These are phyloP conservation scores for Agonopterix heracliana DNA, from an alignment of 2,888 invertebrate species.

Conservation along the genomic window DNA sequence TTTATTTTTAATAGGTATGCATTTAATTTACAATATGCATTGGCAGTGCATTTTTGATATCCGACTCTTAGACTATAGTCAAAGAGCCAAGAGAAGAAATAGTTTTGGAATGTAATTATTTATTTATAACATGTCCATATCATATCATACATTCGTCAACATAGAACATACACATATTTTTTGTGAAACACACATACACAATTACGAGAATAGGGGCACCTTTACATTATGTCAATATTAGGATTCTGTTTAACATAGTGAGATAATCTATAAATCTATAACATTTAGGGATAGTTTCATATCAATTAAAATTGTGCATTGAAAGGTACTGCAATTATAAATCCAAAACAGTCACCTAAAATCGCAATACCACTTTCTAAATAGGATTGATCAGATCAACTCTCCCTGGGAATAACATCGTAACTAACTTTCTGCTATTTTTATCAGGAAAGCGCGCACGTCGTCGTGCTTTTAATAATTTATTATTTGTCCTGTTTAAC, in stretches of 20 bases:
- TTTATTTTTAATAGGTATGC: conserved; percentile 12
- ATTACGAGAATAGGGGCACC: conserved; percentile 1
- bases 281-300: background rate
- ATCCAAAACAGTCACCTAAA: too few species aligned
- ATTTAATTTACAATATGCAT: conserved; percentile 24
- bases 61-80: conserved; percentile 9
- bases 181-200: background rate
- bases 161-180: conserved; percentile 3
- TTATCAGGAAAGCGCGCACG: too few species aligned
- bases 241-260: background rate
- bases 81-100: conserved; percentile 1
- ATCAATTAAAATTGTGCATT: background rate
- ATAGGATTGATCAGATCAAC: too few species aligned
- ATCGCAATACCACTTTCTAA: too few species aligned
- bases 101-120: conserved; percentile 3
- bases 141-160: background rate
- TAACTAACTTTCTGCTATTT: too few species aligned
- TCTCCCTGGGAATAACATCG: too few species aligned
- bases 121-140: background rate
- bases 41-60: conserved; percentile 41
- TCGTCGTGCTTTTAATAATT: too few species aligned
- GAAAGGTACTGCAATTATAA: background rate
- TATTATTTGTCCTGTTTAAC: too few species aligned
- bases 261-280: background rate
- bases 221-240: background rate